Evolutionary conservation across 2,888 invertebrate genomes (phyloP).

Genomic region (Pteria penguin): DNA sequence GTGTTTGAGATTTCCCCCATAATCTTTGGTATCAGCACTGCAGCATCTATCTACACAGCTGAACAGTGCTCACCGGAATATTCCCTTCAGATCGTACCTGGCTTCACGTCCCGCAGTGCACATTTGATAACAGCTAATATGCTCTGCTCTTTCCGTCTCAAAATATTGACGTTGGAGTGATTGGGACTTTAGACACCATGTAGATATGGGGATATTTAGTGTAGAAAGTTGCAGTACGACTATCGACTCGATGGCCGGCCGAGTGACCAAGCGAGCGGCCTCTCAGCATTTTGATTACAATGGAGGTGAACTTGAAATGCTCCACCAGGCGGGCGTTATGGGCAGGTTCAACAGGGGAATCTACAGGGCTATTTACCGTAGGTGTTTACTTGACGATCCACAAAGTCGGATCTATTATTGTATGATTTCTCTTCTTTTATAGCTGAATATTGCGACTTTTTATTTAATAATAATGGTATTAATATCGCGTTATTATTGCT

Average conservation of each 20-base stretch:
- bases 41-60: too few species aligned
- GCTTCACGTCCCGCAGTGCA: too few species aligned
- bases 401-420: too few species aligned
- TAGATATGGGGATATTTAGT: background rate
- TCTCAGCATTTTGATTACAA: constrained; percentile 22
- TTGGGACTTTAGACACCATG: background rate
- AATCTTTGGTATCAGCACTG: too few species aligned
- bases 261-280: constrained; percentile 16
- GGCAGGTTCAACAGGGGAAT: constrained; percentile 16
- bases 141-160: background rate
- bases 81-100: too few species aligned
- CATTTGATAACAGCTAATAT: too few species aligned
- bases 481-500: too few species aligned
- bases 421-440: too few species aligned
- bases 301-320: constrained; percentile 22
- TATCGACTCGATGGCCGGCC: constrained; percentile 17
- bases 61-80: too few species aligned
- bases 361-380: constrained; percentile 8
- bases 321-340: constrained; percentile 20
- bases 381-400: background rate
- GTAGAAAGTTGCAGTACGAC: background rate
- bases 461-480: too few species aligned
- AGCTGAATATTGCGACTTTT: too few species aligned
- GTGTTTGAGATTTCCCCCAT: too few species aligned
- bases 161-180: background rate